Evolutionary conservation across 2,888 invertebrate species (phyloP).

Genomic region (Thymelicus acteon): DNA sequence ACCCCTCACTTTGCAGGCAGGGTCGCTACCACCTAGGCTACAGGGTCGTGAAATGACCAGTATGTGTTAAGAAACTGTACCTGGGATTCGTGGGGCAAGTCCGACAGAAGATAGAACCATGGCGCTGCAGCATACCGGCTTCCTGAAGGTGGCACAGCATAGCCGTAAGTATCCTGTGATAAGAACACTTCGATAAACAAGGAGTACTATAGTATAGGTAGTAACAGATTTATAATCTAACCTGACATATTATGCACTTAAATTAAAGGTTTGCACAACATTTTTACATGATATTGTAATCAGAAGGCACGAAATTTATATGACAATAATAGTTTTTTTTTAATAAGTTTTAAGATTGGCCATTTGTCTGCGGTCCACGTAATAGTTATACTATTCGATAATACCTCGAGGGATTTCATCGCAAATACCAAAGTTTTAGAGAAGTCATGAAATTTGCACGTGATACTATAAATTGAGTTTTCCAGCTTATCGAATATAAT

Average conservation of each 20-base stretch:
- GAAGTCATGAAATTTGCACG: slow-evolving; percentile 46
- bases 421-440: slow-evolving; percentile 43
- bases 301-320: no score
- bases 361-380: background rate
- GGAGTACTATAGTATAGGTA: no score
- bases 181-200: background rate
- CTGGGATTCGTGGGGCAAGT: slow-evolving; percentile 74
- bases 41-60: no score
- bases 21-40: no score
- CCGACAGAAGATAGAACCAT: slow-evolving; percentile 73
- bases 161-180: slow-evolving; percentile 68
- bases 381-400: background rate
- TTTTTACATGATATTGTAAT: no score
- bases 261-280: no score
- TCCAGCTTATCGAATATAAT: slow-evolving; percentile 20
- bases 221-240: no score
- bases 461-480: slow-evolving; percentile 42
- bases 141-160: slow-evolving; percentile 79
- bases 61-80: slow-evolving; percentile 48
- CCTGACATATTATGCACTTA: no score
- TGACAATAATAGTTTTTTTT: no score
- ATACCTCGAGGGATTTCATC: slow-evolving; percentile 36
- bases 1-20: no score
- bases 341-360: background rate
- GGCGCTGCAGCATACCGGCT: slow-evolving; percentile 78